phyloP scores from a whole-genome alignment of 2,113 vertebrate species.

The Mormyrus lacerda region DNA sequence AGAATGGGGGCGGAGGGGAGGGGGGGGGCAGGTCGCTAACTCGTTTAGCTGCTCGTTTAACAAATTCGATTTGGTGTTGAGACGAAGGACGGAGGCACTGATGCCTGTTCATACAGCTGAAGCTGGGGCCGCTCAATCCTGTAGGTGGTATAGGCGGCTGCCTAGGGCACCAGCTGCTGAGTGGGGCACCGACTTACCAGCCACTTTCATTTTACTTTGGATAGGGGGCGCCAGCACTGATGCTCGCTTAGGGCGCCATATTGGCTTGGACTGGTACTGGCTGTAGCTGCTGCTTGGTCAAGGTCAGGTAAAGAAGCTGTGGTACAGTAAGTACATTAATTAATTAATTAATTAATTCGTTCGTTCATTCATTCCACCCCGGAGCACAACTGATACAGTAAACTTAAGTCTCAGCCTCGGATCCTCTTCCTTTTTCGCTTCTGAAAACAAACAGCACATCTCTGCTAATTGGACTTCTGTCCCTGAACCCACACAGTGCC shows the following conservation, averaged over 20 bases:
- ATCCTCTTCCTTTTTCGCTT: neutral
- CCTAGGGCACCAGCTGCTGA: neutral
- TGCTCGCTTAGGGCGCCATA: too few species aligned
- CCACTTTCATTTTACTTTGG: neutral
- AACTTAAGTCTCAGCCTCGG: neutral
- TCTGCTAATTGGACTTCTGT: neutral
- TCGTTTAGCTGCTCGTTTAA: neutral
- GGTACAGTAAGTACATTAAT: neutral
- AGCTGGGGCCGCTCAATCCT: neutral
- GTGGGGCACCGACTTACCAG: neutral
- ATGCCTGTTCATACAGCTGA: neutral
- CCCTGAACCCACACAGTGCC: neutral
- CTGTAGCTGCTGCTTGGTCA: neutral
- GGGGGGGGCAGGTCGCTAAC: neutral
- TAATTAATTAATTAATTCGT: too few species aligned
- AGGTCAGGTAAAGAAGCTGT: neutral
- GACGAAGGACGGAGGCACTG: neutral
- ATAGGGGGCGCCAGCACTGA: neutral
- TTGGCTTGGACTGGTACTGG: neutral
- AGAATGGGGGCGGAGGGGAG: neutral
- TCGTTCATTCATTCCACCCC: neutral
- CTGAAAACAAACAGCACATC: neutral
- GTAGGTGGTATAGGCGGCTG: neutral
- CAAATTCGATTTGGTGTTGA: neutral
- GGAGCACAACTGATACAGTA: neutral